A percentile compares a stretch with the other conserved stretches of the same genome.
phyloP scores from a whole-genome alignment of 2,888 invertebrate genomes.

The Drosophila diplacantha region DNA sequence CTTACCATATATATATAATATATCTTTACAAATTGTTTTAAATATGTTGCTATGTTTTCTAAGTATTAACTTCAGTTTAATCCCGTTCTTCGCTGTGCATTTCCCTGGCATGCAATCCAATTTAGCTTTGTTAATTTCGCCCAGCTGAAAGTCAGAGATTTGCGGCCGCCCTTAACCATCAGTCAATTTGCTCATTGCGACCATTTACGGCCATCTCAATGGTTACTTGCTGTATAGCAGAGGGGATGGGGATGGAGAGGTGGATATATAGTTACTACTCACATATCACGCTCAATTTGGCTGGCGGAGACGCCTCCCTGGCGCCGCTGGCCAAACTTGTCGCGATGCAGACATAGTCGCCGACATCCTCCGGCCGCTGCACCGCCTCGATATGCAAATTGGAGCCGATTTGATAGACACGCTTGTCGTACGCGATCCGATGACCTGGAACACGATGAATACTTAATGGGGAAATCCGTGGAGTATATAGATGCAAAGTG shows the following conservation, averaged over 20 bases:
- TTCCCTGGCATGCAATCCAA: slow-evolving; percentile 1
- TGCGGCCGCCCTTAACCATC: slow-evolving; percentile 29
- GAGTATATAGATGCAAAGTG: slow-evolving; percentile 1
- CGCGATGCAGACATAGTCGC: slow-evolving; percentile 77
- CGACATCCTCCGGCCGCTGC: slow-evolving; percentile 73
- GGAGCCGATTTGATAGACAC: slow-evolving; percentile 74
- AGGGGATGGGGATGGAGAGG: neutral
- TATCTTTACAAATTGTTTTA: neutral
- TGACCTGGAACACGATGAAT: slow-evolving; percentile 67
- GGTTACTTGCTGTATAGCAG: neutral
- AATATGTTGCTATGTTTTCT: no score
- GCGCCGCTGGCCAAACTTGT: slow-evolving; percentile 76
- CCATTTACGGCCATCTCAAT: slow-evolving; percentile 6
- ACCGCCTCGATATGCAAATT: slow-evolving; percentile 76
- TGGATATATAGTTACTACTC: slow-evolving; percentile 60
- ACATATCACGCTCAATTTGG: slow-evolving; percentile 77
- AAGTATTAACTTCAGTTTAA: neutral
- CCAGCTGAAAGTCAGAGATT: slow-evolving; percentile 24
- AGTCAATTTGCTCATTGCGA: slow-evolving; percentile 34
- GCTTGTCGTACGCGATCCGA: slow-evolving; percentile 73
- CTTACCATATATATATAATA: no score
- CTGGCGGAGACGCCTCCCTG: slow-evolving; percentile 77
- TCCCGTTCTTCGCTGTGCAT: neutral
- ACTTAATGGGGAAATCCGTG: slow-evolving; percentile 17
- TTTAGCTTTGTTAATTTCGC: slow-evolving; percentile 25